These are phyloP conservation scores for Drosophila nikananu DNA, from an alignment of 1,140 invertebrate species.

Conservation along the genomic window DNA sequence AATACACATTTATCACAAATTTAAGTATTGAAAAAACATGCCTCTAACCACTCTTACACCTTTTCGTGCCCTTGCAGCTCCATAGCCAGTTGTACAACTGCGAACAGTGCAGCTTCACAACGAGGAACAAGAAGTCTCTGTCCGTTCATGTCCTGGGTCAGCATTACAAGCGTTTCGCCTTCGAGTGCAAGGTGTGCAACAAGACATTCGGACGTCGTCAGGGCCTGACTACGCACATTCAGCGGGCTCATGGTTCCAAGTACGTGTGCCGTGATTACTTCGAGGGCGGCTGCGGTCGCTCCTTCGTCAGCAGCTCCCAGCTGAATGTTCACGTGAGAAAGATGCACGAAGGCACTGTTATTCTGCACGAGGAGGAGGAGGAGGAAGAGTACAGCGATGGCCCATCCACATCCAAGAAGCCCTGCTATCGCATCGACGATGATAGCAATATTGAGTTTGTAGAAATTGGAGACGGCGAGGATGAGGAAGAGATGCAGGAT, in stretches of 20 bases:
- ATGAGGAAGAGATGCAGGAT: constrained; percentile 15
- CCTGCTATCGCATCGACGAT: constrained; percentile 26
- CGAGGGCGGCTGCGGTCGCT: constrained; percentile 50
- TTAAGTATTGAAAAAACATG: too few relatives aligned
- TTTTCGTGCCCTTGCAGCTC: constrained; percentile 32
- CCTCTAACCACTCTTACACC: neutral
- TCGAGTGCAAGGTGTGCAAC: constrained; percentile 61
- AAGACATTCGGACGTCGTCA: constrained; percentile 72
- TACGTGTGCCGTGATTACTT: constrained; percentile 47
- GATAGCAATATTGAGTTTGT: constrained; percentile 54
- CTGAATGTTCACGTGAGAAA: constrained; percentile 61
- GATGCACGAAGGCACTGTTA: constrained; percentile 42
- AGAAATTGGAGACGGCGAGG: constrained; percentile 4
- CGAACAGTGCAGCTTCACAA: constrained; percentile 68
- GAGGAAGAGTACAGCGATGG: constrained; percentile 34
- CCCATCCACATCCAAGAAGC: constrained; percentile 49
- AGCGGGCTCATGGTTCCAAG: constrained; percentile 56
- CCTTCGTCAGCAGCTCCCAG: constrained; percentile 35
- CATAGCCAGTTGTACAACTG: constrained; percentile 57
- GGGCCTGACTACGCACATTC: constrained; percentile 64
- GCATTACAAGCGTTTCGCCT: constrained; percentile 62
- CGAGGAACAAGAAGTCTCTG: constrained; percentile 69
- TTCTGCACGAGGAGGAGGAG: constrained; percentile 16
- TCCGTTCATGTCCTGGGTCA: constrained; percentile 70
- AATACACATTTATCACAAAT: too few relatives aligned